Conservation (phyloP, 2,888 invertebrate species). For the Troilus luridus region DNA sequence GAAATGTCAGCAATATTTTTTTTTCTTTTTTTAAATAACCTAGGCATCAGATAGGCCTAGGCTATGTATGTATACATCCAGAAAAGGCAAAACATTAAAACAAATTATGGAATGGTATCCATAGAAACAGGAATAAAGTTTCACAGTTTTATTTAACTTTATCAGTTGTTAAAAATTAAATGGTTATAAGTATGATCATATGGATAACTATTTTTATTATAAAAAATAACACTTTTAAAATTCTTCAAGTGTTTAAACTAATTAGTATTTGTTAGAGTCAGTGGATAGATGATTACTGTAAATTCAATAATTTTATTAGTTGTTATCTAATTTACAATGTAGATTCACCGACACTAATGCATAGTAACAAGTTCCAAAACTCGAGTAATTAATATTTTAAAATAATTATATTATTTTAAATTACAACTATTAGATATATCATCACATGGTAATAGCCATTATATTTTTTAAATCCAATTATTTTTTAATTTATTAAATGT, state of each 20-base stretch:
- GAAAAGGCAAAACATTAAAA: neutral
- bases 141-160: neutral
- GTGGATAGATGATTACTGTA: too few relatives aligned
- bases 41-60: slow-evolving; percentile 43
- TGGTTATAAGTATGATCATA: too few relatives aligned
- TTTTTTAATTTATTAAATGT: neutral
- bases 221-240: too few relatives aligned
- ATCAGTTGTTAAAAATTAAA: neutral
- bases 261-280: too few relatives aligned
- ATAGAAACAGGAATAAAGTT: neutral
- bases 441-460: neutral
- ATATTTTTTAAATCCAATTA: neutral
- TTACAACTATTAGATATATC: neutral
- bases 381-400: neutral
- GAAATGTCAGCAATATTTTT: neutral
- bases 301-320: too few relatives aligned
- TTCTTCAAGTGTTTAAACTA: too few relatives aligned
- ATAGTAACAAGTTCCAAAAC: neutral
- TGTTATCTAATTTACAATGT: neutral
- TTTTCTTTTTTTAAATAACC: slow-evolving; percentile 49
- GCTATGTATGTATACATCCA: neutral
- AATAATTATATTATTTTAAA: neutral
- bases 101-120: slow-evolving; percentile 25
- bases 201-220: too few relatives aligned
- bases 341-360: neutral